phyloP scores from a whole-genome alignment of 1,140 invertebrate genomes.

The Hylyphantes graminicola region DNA sequence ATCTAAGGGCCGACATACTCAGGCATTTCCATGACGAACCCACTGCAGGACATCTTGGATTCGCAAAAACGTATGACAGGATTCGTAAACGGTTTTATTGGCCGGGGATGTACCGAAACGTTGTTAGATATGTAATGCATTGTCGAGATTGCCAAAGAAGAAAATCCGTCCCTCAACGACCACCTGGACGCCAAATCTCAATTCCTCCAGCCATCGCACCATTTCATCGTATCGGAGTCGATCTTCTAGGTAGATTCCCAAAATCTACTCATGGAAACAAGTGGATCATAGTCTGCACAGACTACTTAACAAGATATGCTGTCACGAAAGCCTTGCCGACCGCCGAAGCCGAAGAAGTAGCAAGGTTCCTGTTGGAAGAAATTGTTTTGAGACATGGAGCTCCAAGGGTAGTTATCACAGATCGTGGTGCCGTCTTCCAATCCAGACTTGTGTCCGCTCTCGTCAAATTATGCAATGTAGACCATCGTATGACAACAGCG shows the following conservation, averaged over 20 bases:
- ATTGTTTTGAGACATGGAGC: no score
- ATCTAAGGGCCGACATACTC: neutral
- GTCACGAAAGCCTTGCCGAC: neutral
- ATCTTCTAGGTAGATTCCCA: neutral
- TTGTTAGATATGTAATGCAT: neutral
- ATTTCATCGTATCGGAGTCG: neutral
- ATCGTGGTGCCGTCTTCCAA: no score
- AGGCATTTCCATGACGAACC: conserved; percentile 3
- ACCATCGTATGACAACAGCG: no score
- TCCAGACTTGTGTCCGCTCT: no score
- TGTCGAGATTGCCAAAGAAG: conserved; percentile 2
- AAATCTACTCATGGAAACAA: neutral
- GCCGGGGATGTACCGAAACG: neutral
- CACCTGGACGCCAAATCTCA: neutral
- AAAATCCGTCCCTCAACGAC: neutral
- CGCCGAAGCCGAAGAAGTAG: neutral
- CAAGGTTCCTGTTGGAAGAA: neutral
- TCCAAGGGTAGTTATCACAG: no score
- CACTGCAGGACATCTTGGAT: conserved; percentile 12
- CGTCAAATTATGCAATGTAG: no score
- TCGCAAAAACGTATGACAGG: conserved; percentile 14
- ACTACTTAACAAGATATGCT: neutral
- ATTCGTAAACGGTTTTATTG: conserved; percentile 4
- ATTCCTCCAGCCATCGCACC: neutral
- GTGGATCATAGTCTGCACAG: neutral